Percentiles rank a stretch among this genome's conserved stretches.
These are phyloP conservation scores for Oreochromis grahami DNA, from an alignment of 2,797 vertebrate species.

Conservation along the genomic window DNA sequence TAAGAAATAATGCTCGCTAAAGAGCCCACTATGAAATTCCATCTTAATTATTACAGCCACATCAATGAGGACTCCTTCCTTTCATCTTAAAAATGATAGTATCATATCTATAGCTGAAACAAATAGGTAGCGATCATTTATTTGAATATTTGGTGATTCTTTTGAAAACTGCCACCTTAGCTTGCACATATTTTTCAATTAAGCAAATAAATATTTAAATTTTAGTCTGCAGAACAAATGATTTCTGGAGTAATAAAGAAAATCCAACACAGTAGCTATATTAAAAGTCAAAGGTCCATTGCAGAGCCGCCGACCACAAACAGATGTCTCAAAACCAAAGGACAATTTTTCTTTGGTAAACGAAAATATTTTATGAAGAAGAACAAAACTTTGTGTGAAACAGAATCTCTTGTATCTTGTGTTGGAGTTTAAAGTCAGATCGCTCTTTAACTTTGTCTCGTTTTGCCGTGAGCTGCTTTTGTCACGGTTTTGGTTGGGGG, in stretches of 20 bases:
- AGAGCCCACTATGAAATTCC: fast-evolving
- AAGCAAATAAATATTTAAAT: neutral
- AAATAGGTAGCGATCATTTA: neutral
- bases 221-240: neutral
- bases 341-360: fast-evolving
- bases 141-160: neutral
- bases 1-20: neutral
- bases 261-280: neutral
- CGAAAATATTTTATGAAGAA: neutral
- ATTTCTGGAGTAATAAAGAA: neutral
- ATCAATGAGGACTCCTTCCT: neutral
- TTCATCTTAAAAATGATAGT: neutral
- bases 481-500: neutral
- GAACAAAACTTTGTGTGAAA: neutral
- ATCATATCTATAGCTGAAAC: neutral
- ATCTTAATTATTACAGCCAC: neutral
- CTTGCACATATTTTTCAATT: neutral
- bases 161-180: neutral
- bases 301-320: fast-evolving
- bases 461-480: neutral
- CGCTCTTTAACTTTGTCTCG: neutral
- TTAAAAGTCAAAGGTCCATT: neutral
- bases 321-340: neutral
- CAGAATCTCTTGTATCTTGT: neutral
- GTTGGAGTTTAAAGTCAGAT: neutral